These are phyloP conservation scores for Neoscelio sp. DNA, from an alignment of 2,888 invertebrate genomes.

Conservation along the genomic window DNA sequence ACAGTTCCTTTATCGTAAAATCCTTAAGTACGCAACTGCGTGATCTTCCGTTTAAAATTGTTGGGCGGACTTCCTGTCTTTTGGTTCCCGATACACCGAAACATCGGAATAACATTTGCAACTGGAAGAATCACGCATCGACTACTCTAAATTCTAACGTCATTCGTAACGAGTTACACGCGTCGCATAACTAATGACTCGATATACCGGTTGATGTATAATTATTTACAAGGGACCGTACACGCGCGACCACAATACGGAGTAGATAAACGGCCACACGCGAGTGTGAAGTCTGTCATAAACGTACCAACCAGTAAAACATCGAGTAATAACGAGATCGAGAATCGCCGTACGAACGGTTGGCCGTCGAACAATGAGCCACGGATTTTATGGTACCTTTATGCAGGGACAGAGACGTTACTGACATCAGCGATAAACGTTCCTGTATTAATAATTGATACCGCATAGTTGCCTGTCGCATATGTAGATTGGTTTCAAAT, in stretches of 20 bases:
- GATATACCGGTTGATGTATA: constrained; percentile 53
- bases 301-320: constrained; percentile 76
- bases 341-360: constrained; percentile 69
- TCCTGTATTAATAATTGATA: constrained; percentile 45
- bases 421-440: constrained; percentile 42
- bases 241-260: constrained; percentile 45
- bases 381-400: constrained; percentile 41
- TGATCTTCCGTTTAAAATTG: constrained; percentile 3
- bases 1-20: constrained; percentile 24
- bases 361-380: constrained; percentile 48
- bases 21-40: constrained; percentile 3
- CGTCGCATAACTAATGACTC: constrained; percentile 66
- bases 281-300: constrained; percentile 71
- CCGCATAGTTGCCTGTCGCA: constrained; percentile 11
- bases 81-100: not conserved
- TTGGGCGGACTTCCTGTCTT: constrained; percentile 6
- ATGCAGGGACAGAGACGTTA: constrained; percentile 27
- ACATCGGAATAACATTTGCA: constrained; percentile 7
- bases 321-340: constrained; percentile 75
- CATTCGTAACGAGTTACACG: constrained; percentile 18
- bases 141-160: constrained; percentile 24
- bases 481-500: constrained; percentile 9
- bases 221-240: constrained; percentile 51
- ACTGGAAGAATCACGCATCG: not conserved
- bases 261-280: constrained; percentile 60